These are phyloP conservation scores for Leucoraja ocellata DNA, from an alignment of 2,797 vertebrate species.

Conservation along the genomic window DNA sequence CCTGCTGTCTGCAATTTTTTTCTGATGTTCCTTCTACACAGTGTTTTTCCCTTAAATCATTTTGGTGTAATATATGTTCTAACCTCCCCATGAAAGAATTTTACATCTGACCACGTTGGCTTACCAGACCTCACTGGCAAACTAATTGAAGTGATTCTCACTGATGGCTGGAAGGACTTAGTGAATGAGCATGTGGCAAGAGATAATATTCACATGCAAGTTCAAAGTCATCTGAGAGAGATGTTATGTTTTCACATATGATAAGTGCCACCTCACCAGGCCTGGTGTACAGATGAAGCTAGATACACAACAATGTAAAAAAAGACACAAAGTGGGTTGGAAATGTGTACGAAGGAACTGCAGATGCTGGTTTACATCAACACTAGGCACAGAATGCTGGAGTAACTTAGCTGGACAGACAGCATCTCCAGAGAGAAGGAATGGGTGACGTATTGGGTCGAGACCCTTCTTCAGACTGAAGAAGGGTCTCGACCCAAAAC, in stretches of 20 bases:
- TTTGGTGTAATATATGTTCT: not conserved
- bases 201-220: not conserved
- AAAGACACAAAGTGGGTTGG: no score
- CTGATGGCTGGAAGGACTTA: not conserved
- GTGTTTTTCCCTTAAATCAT: not conserved
- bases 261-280: not conserved
- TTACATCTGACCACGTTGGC: not conserved
- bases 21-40: not conserved
- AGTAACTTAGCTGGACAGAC: no score
- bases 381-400: no score
- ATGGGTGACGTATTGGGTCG: no score
- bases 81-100: not conserved
- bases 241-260: not conserved
- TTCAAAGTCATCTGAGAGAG: not conserved
- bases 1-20: not conserved
- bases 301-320: no score
- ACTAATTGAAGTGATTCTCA: not conserved
- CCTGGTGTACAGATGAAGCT: no score
- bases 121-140: not conserved
- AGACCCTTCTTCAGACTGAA: no score
- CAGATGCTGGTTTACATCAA: no score
- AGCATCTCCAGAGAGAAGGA: no score
- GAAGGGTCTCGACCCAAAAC: no score
- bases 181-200: not conserved
- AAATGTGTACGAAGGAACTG: no score